Conservation (phyloP, 92 coral and sea anemone genomes). For the Zoanthus sansibaricus region DNA sequence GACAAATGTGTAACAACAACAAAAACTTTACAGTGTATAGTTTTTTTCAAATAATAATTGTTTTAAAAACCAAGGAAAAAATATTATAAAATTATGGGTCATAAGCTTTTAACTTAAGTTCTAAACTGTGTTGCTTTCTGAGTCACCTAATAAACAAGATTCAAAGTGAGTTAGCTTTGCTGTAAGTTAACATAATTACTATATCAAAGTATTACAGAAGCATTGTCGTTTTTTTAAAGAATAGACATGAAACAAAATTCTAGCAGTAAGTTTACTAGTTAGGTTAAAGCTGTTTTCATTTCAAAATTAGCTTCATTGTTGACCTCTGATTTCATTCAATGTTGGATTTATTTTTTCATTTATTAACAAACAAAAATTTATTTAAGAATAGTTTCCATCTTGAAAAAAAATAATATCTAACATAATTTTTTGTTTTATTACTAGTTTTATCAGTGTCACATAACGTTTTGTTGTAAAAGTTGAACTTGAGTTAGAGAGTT, state of each 20-base stretch:
- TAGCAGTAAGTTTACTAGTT: background rate
- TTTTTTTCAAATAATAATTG: too few relatives aligned
- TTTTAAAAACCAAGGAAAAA: too few relatives aligned
- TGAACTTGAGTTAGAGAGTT: background rate
- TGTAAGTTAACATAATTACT: background rate
- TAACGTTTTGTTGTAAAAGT: background rate
- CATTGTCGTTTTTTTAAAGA: too few relatives aligned
- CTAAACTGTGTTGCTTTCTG: too few relatives aligned
- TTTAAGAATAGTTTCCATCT: background rate
- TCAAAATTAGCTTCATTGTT: background rate
- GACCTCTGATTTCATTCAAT: background rate
- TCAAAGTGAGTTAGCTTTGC: background rate
- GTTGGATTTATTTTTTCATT: background rate
- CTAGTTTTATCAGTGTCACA: background rate
- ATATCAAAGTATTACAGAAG: background rate
- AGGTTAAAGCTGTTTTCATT: background rate
- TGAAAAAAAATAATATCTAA: background rate
- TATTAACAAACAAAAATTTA: background rate
- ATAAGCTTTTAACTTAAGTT: too few relatives aligned
- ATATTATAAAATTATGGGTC: too few relatives aligned
- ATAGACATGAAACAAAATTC: too few relatives aligned
- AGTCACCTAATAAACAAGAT: too few relatives aligned
- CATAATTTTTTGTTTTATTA: background rate
- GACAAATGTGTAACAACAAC: too few relatives aligned
- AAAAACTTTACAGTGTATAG: too few relatives aligned